Percentiles rank a stretch among this genome's conserved stretches.
These are phyloP conservation scores for Clytia hemisphaerica DNA, from an alignment of 30 jellyfish, hydroid and myxozoan species.

Conservation along the genomic window DNA sequence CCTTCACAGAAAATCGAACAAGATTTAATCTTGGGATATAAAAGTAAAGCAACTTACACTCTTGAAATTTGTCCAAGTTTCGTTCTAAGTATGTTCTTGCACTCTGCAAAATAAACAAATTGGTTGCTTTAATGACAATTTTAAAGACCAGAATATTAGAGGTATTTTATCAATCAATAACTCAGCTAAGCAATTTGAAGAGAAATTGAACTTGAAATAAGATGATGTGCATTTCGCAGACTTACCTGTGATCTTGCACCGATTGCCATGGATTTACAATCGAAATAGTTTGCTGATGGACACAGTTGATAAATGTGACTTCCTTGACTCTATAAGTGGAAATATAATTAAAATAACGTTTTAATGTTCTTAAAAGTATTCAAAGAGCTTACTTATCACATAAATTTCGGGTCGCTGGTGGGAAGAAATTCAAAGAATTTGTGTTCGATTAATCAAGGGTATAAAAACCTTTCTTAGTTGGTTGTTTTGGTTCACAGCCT, in stretches of 20 bases:
- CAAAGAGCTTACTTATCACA: not conserved
- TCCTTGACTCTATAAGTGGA: slow-evolving; percentile 73
- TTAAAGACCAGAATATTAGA: not conserved
- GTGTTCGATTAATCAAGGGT: too few species aligned
- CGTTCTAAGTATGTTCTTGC: slow-evolving; percentile 96
- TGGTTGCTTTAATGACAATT: not conserved
- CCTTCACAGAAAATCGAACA: not conserved
- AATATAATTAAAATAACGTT: not conserved
- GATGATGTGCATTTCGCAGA: not conserved
- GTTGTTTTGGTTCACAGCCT: too few species aligned
- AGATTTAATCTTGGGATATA: not conserved
- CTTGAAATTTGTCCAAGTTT: slow-evolving; percentile 74
- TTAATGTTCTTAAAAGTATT: not conserved
- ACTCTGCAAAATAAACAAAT: slow-evolving; percentile 55
- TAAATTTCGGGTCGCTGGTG: not conserved
- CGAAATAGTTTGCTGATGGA: slow-evolving; percentile 97
- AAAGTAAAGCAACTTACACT: slow-evolving; percentile 57
- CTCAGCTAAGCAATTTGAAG: not conserved
- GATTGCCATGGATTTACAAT: slow-evolving; percentile 94
- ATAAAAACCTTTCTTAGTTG: too few species aligned
- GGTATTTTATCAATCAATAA: not conserved
- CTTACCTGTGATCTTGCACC: slow-evolving; percentile 99
- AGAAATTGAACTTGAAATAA: not conserved
- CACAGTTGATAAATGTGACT: slow-evolving; percentile 92
- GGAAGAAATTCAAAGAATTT: not conserved